Base-by-base conservation (phyloP, 2,888 invertebrate genomes). In the Therioaphis trifolii region DNA sequence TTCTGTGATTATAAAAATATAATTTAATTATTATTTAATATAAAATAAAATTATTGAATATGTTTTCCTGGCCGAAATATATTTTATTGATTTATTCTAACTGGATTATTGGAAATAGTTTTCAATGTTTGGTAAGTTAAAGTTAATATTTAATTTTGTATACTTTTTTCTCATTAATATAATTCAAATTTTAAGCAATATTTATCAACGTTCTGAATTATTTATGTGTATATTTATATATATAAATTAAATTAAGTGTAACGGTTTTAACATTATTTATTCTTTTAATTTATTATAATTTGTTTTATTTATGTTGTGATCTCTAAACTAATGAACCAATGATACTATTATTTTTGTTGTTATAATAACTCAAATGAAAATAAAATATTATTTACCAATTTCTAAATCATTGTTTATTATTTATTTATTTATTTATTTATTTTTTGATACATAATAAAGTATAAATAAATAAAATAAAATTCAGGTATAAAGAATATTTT, bases 1-100 rank as follows among this genome's bases (percentile, higher is more conserved):
- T 66, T 77, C 49, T 52, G 49, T 63, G 76, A 63, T 76, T 63
- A 29, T n/a, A 63, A 76, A 74, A 55, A 49, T 27, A 7, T 3
- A 46, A 2, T n/a, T 29, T 58, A 2, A 21, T 9, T 29, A 46
- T 76, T 63, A 46, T 63, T n/a, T 46, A 27, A 46, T 29, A 29
- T 24, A 21, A 46, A 74, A 58, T 58, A 43, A 18, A 52, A 55
- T 21, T 55, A 74, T 35, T 12, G 4, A 58, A 58, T 12, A 21
- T 21, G 24, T 58, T 58, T 35, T 35, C 7, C n/a, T 21, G 1
- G 3, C 58, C 9, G 9, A 24, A 9, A 55, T 7, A 58, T 58
- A 58, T 58, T 58, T 12, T 11, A 35, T 72, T 72, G 5, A 49
- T 52, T 35, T 21, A 29, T 68, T 66, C 4, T 35, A 40, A 66